Base-by-base conservation (phyloP, 2,113 vertebrate species). In the Megaleporinus macrocephalus region DNA sequence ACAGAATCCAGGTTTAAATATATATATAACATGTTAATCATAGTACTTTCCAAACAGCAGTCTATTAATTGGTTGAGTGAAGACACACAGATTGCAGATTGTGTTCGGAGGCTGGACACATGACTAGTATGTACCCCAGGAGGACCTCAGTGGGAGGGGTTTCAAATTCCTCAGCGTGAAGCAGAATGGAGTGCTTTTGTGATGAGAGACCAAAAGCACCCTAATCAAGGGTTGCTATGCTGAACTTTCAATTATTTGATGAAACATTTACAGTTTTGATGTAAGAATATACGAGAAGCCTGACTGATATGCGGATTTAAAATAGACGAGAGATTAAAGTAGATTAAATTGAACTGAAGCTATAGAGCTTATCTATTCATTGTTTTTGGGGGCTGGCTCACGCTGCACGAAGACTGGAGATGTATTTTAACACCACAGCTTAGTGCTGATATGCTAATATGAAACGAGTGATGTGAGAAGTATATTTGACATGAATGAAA, bases 1-100 rank as follows among this genome's bases (percentile, higher is more conserved):
- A 49, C 9, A 49, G 4, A 11, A 49, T 1, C 1, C 47, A 4
- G 47, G 47, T 49, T 51, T 16, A 16, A 1, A 51, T 7, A 51
- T 51, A 14, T 51, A 7, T 7, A 44, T 7, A 44, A 9, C 14
- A 16, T 51, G 49, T 16, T 1, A 15, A 14, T 51, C 49, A 51
- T 51, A 51, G 41, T 44, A 6, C 6, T 36, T 36, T 36, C 33
- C 3, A 59, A 62, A 18, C 22, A 63, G 20, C n/a, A 53, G n/a
- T 59, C 36, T 53, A 61, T 59, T 76, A 63, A 63, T 63, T 76
- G 74, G 12, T 76, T 44, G 33, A 36, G 10, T 62, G 62, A 76
- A 76, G 74, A 61, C 1, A 76, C 74, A 63, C 30, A 63, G 22
- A 76, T 44, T 1, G 9, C 7, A 44, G 57, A 76, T 76, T 76